phyloP scores from a whole-genome alignment of 2,888 invertebrate species.

The Amphiduros pacificus region DNA sequence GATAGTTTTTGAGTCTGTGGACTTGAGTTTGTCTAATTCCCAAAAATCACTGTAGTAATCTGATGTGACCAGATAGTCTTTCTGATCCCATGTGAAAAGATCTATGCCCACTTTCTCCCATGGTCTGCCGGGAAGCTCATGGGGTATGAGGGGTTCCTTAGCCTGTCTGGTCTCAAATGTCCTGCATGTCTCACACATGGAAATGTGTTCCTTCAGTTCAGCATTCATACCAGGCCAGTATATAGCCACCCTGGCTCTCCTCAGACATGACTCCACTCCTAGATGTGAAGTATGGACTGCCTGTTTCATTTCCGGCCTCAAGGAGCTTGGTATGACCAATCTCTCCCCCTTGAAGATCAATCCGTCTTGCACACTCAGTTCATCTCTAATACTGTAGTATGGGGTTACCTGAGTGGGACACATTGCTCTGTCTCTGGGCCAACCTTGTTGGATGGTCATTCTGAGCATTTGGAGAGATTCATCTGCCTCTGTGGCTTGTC shows the following conservation, averaged over 20 bases:
- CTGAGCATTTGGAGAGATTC: constrained; percentile 5
- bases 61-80: constrained; percentile 30
- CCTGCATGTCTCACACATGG: not conserved
- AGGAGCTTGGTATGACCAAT: constrained; percentile 6
- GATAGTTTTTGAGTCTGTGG: constrained; percentile 21
- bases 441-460: constrained; percentile 16
- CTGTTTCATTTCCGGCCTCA: not conserved
- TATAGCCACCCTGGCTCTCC: constrained; percentile 2
- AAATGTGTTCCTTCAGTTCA: not conserved
- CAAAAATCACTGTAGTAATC: constrained; percentile 31
- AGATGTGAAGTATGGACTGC: constrained; percentile 3
- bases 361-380: constrained; percentile 24
- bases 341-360: constrained; percentile 22
- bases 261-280: constrained; percentile 1
- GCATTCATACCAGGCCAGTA: constrained; percentile 3
- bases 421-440: constrained; percentile 12
- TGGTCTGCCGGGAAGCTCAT: constrained; percentile 28
- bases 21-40: constrained; percentile 27
- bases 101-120: constrained; percentile 33
- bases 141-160: constrained; percentile 20
- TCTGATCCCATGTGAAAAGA: constrained; percentile 26
- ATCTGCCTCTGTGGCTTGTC: constrained; percentile 10
- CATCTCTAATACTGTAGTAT: too few relatives aligned
- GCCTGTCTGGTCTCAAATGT: not conserved
- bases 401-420: constrained; percentile 2